Evolutionary conservation across 1,140 invertebrate genomes (phyloP), one percentile per base, ranked within the genome.

Genomic region (Araneus ventricosus): DNA sequence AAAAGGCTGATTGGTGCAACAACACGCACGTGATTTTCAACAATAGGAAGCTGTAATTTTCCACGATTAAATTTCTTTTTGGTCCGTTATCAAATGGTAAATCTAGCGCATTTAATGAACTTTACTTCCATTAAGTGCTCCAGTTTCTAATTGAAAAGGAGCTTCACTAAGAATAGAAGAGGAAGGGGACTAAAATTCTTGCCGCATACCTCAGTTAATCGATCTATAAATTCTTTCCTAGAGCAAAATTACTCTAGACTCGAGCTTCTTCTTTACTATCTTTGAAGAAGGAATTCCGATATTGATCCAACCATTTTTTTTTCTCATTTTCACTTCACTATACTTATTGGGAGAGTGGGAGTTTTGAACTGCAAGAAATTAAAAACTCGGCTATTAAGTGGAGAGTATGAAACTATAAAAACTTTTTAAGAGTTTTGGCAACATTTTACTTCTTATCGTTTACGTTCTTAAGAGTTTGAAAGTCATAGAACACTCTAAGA

Each of bases 151-250:
- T 82, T 82, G 80, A 82, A 82, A 82, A 82, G 39, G 30, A 52
- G 39, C 17, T 45, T 39, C 6, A 82, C 80, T 45, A 41, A 27
- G 39, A 45, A 52, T 45, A 82, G 80, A 41, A 30, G 4, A 30
- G 34, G 41, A 7, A 27, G 7, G 41, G 41, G 45, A 52, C 80
- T 52, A 82, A 82, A 82, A 52, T 82, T 82, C 80, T 82, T 82
- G 27, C 80, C 24, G 39, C 39, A 82, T 82, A n/a, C 80, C 80
- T 27, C 37, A 82, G 22, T 82, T 82, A 82, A 82, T 82, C 80
- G 80, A 82, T 82, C 80, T 52, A 82, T 82, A 82, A 82, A 82
- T 82, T 82, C 80, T 52, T 82, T 82, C 80, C 80, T 82, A 45
- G 80, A 39, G 41, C 80, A 41, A 82, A 82, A 82, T 45, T 82